Evolutionary conservation across 2,888 invertebrate species (phyloP).

Genomic region (Oxyscelio sp.): DNA sequence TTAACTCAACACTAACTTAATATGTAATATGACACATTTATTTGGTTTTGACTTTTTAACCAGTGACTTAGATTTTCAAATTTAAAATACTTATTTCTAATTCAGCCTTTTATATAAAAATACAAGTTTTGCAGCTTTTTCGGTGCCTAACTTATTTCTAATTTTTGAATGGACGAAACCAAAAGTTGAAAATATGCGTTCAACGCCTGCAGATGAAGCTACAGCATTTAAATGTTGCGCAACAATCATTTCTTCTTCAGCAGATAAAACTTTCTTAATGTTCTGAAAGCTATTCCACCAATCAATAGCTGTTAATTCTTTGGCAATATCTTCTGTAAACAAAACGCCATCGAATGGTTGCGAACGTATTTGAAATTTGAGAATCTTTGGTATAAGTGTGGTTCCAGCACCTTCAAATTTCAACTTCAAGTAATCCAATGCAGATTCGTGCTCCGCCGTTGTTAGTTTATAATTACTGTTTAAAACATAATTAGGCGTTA

Average conservation of each 20-base stretch:
- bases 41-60: too few relatives aligned
- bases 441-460: conserved; percentile 12
- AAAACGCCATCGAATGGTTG: conserved; percentile 38
- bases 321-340: conserved; percentile 31
- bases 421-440: conserved; percentile 20
- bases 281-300: conserved; percentile 45
- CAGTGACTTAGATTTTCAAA: too few relatives aligned
- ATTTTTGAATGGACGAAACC: conserved; percentile 42
- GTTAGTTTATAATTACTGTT: background rate
- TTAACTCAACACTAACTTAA: too few relatives aligned
- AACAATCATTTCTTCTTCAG: conserved; percentile 27
- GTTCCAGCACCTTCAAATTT: conserved; percentile 10
- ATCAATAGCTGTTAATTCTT: conserved; percentile 23
- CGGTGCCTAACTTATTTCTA: conserved; percentile 7
- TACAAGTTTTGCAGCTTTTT: background rate
- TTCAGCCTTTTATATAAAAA: background rate
- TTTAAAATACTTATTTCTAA: too few relatives aligned
- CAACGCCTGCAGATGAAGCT: conserved; percentile 37
- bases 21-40: too few relatives aligned
- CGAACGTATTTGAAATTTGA: conserved; percentile 34
- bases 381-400: conserved; percentile 33
- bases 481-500: background rate
- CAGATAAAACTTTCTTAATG: conserved; percentile 26
- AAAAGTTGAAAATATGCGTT: conserved; percentile 40
- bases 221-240: conserved; percentile 26